Evolutionary conservation across 1,140 invertebrate species (phyloP).

Genomic region (Ceratosolen solmsi): DNA sequence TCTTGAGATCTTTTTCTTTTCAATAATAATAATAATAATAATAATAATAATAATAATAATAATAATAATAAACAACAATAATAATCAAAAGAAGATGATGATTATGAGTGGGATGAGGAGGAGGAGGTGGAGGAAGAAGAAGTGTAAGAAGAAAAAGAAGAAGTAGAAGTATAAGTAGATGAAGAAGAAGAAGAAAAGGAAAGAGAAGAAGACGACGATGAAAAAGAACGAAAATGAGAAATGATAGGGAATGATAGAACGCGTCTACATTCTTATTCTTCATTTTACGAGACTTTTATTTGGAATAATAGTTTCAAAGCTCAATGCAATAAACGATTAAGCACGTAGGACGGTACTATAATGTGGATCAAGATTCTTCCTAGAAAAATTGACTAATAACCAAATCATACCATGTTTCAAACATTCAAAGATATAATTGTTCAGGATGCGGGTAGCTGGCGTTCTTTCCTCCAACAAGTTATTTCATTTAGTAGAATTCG

Average conservation of each 20-base stretch:
- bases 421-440: neutral
- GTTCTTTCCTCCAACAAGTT: neutral
- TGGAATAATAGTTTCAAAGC: slow-evolving; percentile 29
- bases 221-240: neutral
- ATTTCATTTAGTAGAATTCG: neutral
- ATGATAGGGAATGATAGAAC: neutral
- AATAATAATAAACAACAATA: neutral
- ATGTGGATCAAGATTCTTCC: slow-evolving; percentile 2
- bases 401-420: neutral
- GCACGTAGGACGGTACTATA: neutral
- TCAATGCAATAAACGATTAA: neutral
- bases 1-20: slow-evolving; percentile 1
- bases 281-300: slow-evolving; percentile 36
- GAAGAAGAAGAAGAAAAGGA: neutral
- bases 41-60: too few species aligned
- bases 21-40: neutral
- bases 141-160: neutral
- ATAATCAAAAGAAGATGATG: too few species aligned
- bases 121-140: too few species aligned
- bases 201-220: neutral
- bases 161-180: too few species aligned
- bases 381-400: slow-evolving; percentile 30
- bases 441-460: neutral
- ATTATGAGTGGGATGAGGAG: too few species aligned
- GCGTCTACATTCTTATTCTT: neutral